A percentile compares a stretch with the other conserved stretches of the same genome.
phyloP scores from a whole-genome alignment of 2,888 invertebrate genomes.

The Polymixis lichenea region DNA sequence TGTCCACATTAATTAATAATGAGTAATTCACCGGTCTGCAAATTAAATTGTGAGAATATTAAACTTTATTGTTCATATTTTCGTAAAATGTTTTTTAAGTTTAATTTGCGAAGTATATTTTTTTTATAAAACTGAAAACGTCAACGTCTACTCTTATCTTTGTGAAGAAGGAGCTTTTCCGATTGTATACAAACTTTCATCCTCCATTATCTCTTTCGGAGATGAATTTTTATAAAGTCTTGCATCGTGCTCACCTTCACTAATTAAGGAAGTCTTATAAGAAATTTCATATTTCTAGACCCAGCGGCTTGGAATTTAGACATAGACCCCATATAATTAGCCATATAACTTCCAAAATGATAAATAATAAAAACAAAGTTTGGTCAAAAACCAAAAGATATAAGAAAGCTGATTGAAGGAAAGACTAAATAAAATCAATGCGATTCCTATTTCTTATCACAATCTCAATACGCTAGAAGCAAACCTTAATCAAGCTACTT shows the following conservation, averaged over 20 bases:
- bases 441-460: conserved; percentile 5
- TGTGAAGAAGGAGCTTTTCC: no score
- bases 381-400: neutral
- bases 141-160: no score
- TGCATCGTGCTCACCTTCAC: no score
- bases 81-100: neutral
- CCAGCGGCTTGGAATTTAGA: no score
- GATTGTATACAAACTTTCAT: no score
- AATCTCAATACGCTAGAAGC: conserved; percentile 6
- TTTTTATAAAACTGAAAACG: no score
- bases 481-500: conserved; percentile 38
- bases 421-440: neutral
- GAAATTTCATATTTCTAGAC: no score
- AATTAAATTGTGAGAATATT: conserved; percentile 7
- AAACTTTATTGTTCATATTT: conserved; percentile 13
- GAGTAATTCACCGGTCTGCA: conserved; percentile 15
- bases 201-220: no score
- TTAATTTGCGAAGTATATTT: neutral
- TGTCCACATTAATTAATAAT: conserved; percentile 32
- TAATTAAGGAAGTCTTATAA: no score
- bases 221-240: no score
- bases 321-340: no score
- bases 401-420: neutral
- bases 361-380: neutral
- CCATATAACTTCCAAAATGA: neutral